Evolutionary conservation across 2,797 vertebrate species (phyloP).

Genomic region (Salmo trutta): DNA sequence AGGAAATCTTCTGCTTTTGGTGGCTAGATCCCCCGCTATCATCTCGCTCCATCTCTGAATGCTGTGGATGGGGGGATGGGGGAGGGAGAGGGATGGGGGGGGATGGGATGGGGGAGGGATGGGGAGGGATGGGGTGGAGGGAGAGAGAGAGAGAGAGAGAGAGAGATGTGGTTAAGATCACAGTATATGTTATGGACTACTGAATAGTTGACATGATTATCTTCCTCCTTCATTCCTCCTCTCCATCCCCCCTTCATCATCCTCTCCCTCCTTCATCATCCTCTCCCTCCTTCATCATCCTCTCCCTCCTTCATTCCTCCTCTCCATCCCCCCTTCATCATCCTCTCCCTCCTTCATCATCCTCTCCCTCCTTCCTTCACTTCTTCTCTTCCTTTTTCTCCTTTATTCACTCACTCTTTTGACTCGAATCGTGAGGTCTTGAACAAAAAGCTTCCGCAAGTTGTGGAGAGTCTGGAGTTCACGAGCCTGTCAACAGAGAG

Average conservation of each 20-base stretch:
- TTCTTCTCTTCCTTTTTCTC: background rate
- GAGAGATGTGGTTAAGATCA: background rate
- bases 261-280: background rate
- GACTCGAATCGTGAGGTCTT: conserved; percentile 94
- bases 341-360: background rate
- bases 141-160: background rate
- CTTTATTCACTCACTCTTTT: conserved; percentile 87
- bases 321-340: background rate
- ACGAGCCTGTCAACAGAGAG: conserved; percentile 74
- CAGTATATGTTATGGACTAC: background rate
- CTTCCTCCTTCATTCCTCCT: background rate
- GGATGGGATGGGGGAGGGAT: background rate
- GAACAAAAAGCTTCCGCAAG: conserved; percentile 95
- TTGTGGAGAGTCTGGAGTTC: conserved; percentile 96
- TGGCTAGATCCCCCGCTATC: conserved; percentile 88
- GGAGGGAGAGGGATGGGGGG: background rate
- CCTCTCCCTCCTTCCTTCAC: background rate
- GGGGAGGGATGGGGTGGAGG: background rate
- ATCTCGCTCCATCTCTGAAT: conserved; percentile 86
- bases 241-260: background rate
- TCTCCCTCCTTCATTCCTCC: background rate
- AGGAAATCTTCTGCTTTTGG: conserved; percentile 98
- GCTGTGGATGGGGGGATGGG: conserved; percentile 63
- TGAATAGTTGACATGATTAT: background rate
- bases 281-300: background rate